phyloP scores from a whole-genome alignment of 2,113 vertebrate genomes.

The Pedetes capensis region DNA sequence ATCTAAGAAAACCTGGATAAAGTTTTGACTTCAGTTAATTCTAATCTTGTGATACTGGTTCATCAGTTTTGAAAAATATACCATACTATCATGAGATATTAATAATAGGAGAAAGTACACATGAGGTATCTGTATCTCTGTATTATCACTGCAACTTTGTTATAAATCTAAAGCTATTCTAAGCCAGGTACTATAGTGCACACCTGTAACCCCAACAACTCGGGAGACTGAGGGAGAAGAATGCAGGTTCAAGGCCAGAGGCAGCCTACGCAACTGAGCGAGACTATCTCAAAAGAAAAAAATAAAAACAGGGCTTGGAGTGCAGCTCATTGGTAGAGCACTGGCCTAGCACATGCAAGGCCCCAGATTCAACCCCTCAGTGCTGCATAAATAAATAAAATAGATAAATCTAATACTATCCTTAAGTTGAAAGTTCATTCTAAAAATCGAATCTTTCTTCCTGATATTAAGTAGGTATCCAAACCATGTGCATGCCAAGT shows the following conservation, averaged over 20 bases:
- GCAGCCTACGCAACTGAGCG: no score
- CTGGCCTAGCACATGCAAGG: no score
- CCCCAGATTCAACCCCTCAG: no score
- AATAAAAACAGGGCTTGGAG: no score
- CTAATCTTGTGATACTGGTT: background rate
- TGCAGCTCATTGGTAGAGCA: no score
- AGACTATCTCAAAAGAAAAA: no score
- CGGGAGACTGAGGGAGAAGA: no score
- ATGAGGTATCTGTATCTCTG: background rate
- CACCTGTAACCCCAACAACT: no score
- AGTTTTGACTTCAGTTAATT: background rate
- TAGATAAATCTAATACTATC: no score
- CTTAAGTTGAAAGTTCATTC: background rate
- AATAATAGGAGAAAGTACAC: background rate
- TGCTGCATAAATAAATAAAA: no score
- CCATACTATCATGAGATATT: background rate
- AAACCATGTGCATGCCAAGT: background rate
- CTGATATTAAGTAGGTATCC: background rate
- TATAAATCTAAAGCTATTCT: background rate
- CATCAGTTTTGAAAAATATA: background rate
- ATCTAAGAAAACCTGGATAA: background rate
- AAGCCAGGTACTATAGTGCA: no score
- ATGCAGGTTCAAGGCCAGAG: no score
- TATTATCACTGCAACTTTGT: background rate
- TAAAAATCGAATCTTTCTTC: background rate